Percentiles rank a stretch among this genome's conserved stretches.
Evolutionary conservation across 2,113 vertebrate genomes (phyloP).

Genomic region (Rhizomys pruinosus): DNA sequence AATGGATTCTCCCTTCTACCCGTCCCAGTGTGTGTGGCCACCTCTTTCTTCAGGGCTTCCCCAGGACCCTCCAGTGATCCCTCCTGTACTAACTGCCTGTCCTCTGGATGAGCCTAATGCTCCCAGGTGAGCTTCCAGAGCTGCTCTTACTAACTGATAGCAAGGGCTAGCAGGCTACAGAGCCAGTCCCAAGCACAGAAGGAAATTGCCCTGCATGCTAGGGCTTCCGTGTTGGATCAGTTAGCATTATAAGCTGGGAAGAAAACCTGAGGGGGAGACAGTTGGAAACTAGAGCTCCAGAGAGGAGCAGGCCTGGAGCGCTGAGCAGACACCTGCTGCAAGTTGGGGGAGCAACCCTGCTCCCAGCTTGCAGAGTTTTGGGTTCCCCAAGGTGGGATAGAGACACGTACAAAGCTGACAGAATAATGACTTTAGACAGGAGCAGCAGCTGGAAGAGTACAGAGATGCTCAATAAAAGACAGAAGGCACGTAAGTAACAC

Average conservation of each 20-base stretch:
- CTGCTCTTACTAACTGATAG: not conserved
- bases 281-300: not conserved
- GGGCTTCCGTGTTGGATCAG: not conserved
- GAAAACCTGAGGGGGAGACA: not conserved
- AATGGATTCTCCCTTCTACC: not conserved
- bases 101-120: accelerated
- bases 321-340: not conserved
- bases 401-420: not conserved
- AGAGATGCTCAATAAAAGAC: not conserved
- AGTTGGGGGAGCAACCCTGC: too few species aligned
- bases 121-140: not conserved
- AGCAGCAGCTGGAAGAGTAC: not conserved
- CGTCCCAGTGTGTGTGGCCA: too few species aligned
- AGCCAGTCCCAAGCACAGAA: not conserved
- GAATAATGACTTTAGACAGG: not conserved
- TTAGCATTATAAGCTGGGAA: not conserved
- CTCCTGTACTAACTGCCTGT: not conserved
- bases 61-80: not conserved
- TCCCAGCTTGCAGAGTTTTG: not conserved
- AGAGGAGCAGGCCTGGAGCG: not conserved
- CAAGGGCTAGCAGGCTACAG: not conserved
- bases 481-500: not conserved
- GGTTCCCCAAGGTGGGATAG: not conserved
- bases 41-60: not conserved
- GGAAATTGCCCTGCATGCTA: not conserved